Evolutionary conservation across 2,113 vertebrate genomes (phyloP).

Genomic region (Azemiops feae): DNA sequence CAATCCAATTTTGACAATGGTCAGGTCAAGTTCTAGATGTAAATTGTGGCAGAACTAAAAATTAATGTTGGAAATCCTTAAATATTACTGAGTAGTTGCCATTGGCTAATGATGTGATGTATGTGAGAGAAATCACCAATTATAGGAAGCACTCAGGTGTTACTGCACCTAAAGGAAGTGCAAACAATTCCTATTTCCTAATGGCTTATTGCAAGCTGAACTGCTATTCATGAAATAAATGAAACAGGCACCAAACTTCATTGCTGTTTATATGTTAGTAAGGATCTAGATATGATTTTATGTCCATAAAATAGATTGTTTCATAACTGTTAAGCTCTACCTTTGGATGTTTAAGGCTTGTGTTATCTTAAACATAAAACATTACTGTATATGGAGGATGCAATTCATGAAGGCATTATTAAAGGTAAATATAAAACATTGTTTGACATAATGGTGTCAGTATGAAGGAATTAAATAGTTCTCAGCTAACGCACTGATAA

Average conservation of each 20-base stretch:
- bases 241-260: not conserved
- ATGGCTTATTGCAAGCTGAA: not conserved
- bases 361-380: not conserved
- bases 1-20: no score
- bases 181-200: not conserved
- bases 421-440: not conserved
- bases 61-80: not conserved
- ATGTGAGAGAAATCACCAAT: not conserved
- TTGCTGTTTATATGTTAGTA: not conserved
- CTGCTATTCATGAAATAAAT: not conserved
- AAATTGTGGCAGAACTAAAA: not conserved
- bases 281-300: not conserved
- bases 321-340: not conserved
- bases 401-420: not conserved
- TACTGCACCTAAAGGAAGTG: not conserved
- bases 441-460: not conserved
- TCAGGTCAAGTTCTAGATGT: not conserved
- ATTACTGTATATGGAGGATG: not conserved
- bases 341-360: not conserved
- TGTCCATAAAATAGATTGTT: not conserved
- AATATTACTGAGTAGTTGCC: not conserved
- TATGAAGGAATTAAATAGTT: not conserved
- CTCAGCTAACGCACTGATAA: not conserved
- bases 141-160: not conserved
- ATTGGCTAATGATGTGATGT: not conserved